Evolutionary conservation across 2,888 invertebrate species (phyloP).

Genomic region (Ophioninae sp.): DNA sequence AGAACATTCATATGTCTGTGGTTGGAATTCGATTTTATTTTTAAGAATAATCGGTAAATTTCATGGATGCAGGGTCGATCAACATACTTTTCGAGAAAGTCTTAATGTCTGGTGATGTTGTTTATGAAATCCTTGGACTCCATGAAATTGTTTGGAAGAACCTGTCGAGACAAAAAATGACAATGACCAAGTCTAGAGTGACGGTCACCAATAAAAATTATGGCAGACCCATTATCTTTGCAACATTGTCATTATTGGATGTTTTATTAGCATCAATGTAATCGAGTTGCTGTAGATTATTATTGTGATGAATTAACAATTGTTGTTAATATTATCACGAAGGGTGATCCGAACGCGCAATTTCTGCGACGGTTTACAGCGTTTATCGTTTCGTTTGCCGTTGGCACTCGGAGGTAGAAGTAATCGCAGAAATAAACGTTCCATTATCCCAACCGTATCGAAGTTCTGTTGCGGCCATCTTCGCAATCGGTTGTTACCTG

Average conservation of each 20-base stretch:
- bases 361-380: conserved; percentile 26
- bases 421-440: conserved; percentile 15
- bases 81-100: conserved; percentile 59
- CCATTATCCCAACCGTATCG: conserved; percentile 47
- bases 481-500: conserved; percentile 29
- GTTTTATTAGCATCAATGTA: conserved; percentile 1
- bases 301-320: neutral
- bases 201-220: conserved; percentile 32
- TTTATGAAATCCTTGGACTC: conserved; percentile 71
- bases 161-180: neutral
- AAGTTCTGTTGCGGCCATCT: conserved; percentile 44
- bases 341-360: neutral
- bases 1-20: conserved; percentile 16
- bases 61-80: conserved; percentile 61
- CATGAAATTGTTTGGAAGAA: neutral
- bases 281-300: conserved; percentile 1
- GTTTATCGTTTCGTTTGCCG: neutral
- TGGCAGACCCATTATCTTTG: neutral
- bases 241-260: conserved; percentile 38
- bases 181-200: conserved; percentile 37
- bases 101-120: conserved; percentile 74
- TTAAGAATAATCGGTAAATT: conserved; percentile 75
- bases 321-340: conserved; percentile 9
- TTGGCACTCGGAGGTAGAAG: conserved; percentile 1
- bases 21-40: conserved; percentile 38